Evolutionary conservation across 2,797 vertebrate species (phyloP).

Genomic region (Mastacembelus armatus): DNA sequence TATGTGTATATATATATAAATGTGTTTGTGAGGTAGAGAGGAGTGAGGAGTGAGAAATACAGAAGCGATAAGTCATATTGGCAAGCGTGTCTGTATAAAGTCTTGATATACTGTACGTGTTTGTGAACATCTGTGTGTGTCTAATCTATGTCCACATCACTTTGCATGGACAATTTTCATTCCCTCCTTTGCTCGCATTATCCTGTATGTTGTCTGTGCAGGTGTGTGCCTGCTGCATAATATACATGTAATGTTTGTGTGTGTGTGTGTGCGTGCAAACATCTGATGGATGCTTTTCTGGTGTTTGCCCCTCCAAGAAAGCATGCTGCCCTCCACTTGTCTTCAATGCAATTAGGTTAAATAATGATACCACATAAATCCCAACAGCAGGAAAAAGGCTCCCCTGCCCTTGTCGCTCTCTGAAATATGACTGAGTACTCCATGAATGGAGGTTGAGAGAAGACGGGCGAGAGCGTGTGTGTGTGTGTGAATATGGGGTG

Average conservation of each 20-base stretch:
- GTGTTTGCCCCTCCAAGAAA: constrained; percentile 55
- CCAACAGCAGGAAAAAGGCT: constrained; percentile 61
- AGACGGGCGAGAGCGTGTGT: constrained; percentile 16
- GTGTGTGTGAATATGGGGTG: background rate
- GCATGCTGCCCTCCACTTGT: constrained; percentile 71
- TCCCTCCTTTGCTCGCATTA: constrained; percentile 5
- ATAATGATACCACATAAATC: constrained; percentile 79
- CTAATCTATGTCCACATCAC: constrained; percentile 9
- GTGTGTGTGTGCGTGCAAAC: constrained; percentile 41
- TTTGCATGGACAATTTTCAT: constrained; percentile 24
- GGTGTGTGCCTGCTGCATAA: constrained; percentile 16
- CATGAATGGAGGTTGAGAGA: constrained; percentile 49
- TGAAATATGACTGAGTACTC: constrained; percentile 68
- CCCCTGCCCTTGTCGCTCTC: constrained; percentile 71
- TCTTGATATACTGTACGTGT: constrained; percentile 21
- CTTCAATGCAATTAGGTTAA: constrained; percentile 79
- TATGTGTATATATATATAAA: constrained; percentile 9
- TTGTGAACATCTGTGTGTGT: constrained; percentile 13
- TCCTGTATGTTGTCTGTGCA: constrained; percentile 3
- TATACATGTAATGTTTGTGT: constrained; percentile 18
- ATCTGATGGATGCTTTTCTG: constrained; percentile 62
- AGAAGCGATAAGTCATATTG: constrained; percentile 35
- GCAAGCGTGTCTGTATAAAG: constrained; percentile 39
- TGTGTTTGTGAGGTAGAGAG: constrained; percentile 33
- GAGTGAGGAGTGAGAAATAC: constrained; percentile 32